Percentiles rank a stretch among this genome's conserved stretches.
These are phyloP conservation scores for Alfaro cultratus DNA, from an alignment of 2,797 vertebrate genomes.

Conservation along the genomic window DNA sequence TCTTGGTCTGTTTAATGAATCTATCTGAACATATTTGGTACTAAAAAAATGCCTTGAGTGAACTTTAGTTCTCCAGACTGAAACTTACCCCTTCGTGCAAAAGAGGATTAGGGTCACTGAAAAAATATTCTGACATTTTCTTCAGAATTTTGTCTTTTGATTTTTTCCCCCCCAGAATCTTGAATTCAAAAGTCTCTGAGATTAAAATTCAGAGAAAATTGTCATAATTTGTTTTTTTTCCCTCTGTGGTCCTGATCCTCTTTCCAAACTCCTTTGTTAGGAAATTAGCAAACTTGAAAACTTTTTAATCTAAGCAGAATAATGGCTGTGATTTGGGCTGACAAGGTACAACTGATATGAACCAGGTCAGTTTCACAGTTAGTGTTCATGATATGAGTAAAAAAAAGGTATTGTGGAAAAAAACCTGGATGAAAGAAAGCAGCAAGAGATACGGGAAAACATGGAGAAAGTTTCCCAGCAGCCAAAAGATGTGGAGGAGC, in stretches of 20 bases:
- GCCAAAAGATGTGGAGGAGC: slow-evolving; percentile 41
- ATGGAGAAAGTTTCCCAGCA: slow-evolving; percentile 33
- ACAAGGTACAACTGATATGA: neutral
- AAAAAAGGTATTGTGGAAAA: neutral
- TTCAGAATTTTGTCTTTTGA: too few species aligned
- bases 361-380: neutral
- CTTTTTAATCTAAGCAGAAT: neutral
- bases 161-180: too few species aligned
- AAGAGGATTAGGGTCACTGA: too few species aligned
- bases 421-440: slow-evolving; percentile 28
- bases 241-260: too few species aligned
- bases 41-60: neutral
- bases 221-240: too few species aligned
- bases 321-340: neutral
- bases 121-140: too few species aligned
- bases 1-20: neutral
- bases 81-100: neutral
- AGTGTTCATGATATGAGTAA: slow-evolving; percentile 6
- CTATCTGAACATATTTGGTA: neutral
- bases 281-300: neutral
- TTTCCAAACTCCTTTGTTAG: neutral
- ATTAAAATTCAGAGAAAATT: too few species aligned
- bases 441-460: slow-evolving; percentile 17
- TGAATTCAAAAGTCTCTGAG: too few species aligned
- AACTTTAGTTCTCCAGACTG: neutral